Base-by-base conservation (phyloP, 2,797 vertebrate species). In the Melopsittacus undulatus region DNA sequence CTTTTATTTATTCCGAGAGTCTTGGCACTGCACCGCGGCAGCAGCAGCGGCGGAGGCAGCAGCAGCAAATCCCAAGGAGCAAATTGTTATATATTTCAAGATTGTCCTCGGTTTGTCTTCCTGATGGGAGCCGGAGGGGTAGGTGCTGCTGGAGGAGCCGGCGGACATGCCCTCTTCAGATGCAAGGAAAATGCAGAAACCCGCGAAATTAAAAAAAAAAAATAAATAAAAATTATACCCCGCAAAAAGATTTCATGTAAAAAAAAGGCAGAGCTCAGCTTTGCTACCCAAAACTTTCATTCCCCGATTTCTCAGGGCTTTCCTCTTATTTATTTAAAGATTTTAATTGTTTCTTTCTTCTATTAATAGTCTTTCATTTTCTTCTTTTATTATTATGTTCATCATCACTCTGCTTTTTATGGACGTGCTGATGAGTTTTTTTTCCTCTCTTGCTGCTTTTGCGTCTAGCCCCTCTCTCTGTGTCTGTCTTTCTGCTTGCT, bases 1-100 rank as follows among this genome's bases (percentile, higher is more conserved):
- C 84, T 95, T 93, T 97, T 97, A 98, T 98, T 97, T 98, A 98
- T 98, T 97, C 98, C 97, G 89, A 96, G 97, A 96, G 96, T 97
- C 97, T 96, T 97, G 97, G 98, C 97, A 95, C 98, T 98, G 96
- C 97, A 95, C 96, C 94, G 96, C 96, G 83, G 96, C 95, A 93
- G 97, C 97, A 96, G 97, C 95, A 96, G 96, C 69, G 94, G 97
- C 90, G 91, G 91, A 36, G 30, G 95, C 95, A 95, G 95, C 96
- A 96, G 95, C 96, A 96, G 97, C 97, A 97, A 97, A 98, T 97
- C 97, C 97, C 97, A 96, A 88, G 87, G 91, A 97, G 89, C 94
- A 97, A 92, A 97, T 96, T 94, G 97, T 94, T 97, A 5, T 97
- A 5, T 97, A 83, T 97, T 97, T 98, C 97, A 95, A 93, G 97